Percentiles rank a stretch among this genome's conserved stretches.
These are phyloP conservation scores for Acanthochromis polyacanthus DNA, from an alignment of 2,113 vertebrate species.

Conservation along the genomic window DNA sequence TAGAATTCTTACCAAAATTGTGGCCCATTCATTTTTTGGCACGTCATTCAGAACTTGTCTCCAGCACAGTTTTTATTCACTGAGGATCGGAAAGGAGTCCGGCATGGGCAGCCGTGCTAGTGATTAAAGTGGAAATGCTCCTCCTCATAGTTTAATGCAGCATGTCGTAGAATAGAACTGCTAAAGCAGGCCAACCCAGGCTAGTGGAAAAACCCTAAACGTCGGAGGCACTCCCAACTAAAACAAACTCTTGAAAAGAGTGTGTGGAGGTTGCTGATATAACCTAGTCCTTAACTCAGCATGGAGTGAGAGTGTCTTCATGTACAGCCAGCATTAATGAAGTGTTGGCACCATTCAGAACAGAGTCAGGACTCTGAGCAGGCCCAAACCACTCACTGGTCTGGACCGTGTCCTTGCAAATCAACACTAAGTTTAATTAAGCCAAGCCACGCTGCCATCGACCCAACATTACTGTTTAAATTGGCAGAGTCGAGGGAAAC, in stretches of 20 bases:
- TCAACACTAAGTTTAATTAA: constrained; percentile 81
- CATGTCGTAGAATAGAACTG: not conserved
- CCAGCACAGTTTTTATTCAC: no score
- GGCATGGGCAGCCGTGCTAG: no score
- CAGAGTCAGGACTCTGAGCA: constrained; percentile 51
- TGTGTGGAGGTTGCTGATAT: not conserved
- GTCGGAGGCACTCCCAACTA: not conserved
- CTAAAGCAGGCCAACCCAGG: not conserved
- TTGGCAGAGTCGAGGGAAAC: constrained; percentile 73
- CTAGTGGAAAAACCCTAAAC: constrained; percentile 20
- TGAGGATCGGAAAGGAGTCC: no score
- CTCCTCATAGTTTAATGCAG: not conserved
- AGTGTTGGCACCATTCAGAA: constrained; percentile 56
- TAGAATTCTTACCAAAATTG: no score
- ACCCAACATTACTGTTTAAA: constrained; percentile 74
- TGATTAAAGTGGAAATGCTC: no score
- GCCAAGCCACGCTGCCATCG: constrained; percentile 68
- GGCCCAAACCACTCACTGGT: constrained; percentile 68
- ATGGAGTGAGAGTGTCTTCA: constrained; percentile 26
- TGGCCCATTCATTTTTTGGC: no score
- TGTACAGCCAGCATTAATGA: constrained; percentile 47
- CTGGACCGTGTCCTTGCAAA: constrained; percentile 75
- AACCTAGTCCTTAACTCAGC: constrained; percentile 24
- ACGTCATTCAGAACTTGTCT: no score
- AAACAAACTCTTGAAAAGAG: constrained; percentile 2